Evolutionary conservation across 2,888 invertebrate species (phyloP).

Genomic region (Eristalis pertinax): DNA sequence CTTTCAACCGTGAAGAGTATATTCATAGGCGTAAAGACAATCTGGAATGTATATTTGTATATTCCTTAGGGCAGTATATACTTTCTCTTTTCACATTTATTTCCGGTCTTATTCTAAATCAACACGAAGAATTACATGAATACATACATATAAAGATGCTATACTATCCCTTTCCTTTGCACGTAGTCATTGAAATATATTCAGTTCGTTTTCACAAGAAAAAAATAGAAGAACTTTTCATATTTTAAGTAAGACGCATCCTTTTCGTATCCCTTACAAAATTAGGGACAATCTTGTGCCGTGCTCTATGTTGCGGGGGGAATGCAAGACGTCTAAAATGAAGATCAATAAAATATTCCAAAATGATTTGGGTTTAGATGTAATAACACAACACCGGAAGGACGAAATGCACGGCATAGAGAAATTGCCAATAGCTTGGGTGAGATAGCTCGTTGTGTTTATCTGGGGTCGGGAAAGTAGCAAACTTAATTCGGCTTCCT

Average conservation of each 20-base stretch:
- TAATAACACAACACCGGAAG: conserved; percentile 24
- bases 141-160: not conserved
- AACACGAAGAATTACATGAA: conserved; percentile 7
- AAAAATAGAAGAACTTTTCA: conserved; percentile 14
- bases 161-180: conserved; percentile 23
- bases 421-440: not conserved
- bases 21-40: conserved; percentile 7
- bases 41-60: conserved; percentile 23
- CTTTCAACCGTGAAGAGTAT: not conserved
- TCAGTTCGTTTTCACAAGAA: conserved; percentile 31
- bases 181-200: conserved; percentile 17
- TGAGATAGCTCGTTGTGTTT: conserved; percentile 4
- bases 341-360: conserved; percentile 54
- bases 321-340: conserved; percentile 22
- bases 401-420: conserved; percentile 29
- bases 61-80: conserved; percentile 21
- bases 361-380: conserved; percentile 37
- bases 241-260: conserved; percentile 45
- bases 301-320: not conserved
- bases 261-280: conserved; percentile 28
- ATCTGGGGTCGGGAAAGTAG: not conserved
- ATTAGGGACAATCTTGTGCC: conserved; percentile 36
- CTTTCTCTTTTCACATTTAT: conserved; percentile 14
- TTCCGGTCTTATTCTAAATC: not conserved
- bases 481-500: conserved; percentile 26